A percentile compares a stretch with the other conserved stretches of the same genome.
These are phyloP conservation scores for Cyclophora albipunctata DNA, from an alignment of 2,888 invertebrate species.

Conservation along the genomic window DNA sequence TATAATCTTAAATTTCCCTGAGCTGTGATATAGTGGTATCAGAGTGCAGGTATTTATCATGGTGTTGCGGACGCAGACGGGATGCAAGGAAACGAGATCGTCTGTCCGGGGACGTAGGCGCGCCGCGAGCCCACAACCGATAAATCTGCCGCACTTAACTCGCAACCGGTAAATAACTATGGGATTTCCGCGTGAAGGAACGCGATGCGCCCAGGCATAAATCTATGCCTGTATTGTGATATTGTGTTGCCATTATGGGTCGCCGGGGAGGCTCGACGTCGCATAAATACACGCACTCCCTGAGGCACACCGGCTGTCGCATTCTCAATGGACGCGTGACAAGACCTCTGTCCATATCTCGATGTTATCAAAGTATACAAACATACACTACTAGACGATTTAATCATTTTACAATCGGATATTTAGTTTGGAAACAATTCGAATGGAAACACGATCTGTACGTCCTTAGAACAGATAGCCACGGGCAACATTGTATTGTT, in stretches of 20 bases:
- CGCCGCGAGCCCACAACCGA: slow-evolving; percentile 52
- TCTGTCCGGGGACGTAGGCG: slow-evolving; percentile 31
- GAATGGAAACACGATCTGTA: slow-evolving; percentile 18
- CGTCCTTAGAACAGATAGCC: slow-evolving; percentile 16
- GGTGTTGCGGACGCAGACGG: slow-evolving; percentile 35
- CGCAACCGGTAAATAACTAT: slow-evolving; percentile 75
- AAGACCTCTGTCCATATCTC: slow-evolving; percentile 37
- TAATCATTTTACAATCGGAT: too few species aligned
- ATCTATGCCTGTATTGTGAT: slow-evolving; percentile 74
- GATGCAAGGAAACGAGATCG: slow-evolving; percentile 67
- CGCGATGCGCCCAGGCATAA: slow-evolving; percentile 69
- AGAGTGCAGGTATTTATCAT: slow-evolving; percentile 42
- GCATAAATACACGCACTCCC: slow-evolving; percentile 59
- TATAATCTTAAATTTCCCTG: slow-evolving; percentile 31
- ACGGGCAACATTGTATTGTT: slow-evolving; percentile 13
- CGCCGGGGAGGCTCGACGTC: slow-evolving; percentile 56
- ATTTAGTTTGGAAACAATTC: slow-evolving; percentile 5
- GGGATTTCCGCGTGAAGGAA: slow-evolving; percentile 74
- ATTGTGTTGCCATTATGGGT: slow-evolving; percentile 74
- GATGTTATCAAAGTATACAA: slow-evolving; percentile 10
- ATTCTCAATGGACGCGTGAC: slow-evolving; percentile 37
- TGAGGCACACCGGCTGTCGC: slow-evolving; percentile 31
- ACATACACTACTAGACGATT: neutral
- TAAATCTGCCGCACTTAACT: slow-evolving; percentile 75
- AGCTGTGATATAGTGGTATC: slow-evolving; percentile 46